Conservation (phyloP, 2,888 invertebrate species). For the Acronicta alni region DNA sequence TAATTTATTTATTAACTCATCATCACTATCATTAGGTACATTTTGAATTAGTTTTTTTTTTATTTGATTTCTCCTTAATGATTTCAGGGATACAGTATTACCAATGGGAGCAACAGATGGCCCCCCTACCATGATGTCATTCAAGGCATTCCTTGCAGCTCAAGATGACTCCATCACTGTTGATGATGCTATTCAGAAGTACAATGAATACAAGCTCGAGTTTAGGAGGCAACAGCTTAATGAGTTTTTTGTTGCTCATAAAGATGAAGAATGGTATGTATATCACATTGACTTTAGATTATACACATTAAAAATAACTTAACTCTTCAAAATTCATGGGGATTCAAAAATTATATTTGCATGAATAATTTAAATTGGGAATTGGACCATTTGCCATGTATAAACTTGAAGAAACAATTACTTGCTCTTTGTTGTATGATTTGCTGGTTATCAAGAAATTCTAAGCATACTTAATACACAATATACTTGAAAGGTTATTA, state of each 20-base stretch:
- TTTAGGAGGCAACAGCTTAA: slow-evolving; percentile 98
- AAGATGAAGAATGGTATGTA: slow-evolving; percentile 99
- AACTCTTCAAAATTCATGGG: slow-evolving; percentile 35
- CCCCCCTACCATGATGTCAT: slow-evolving; percentile 98
- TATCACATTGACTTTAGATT: slow-evolving; percentile 24
- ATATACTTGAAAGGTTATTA: slow-evolving; percentile 18
- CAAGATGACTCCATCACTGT: slow-evolving; percentile 99
- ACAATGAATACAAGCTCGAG: slow-evolving; percentile 99
- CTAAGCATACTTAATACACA: slow-evolving; percentile 74
- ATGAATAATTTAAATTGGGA: slow-evolving; percentile 39
- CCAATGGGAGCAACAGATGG: slow-evolving; percentile 90
- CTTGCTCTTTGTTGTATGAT: slow-evolving; percentile 66
- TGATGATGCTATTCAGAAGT: slow-evolving; percentile 98
- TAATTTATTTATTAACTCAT: neutral
- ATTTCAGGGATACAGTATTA: slow-evolving; percentile 86
- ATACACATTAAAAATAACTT: slow-evolving; percentile 18
- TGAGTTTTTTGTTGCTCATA: slow-evolving; percentile 99
- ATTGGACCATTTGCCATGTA: slow-evolving; percentile 14
- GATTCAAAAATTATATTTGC: slow-evolving; percentile 27
- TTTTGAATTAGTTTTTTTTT: no score
- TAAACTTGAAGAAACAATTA: slow-evolving; percentile 29
- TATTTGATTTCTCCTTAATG: slow-evolving; percentile 6
- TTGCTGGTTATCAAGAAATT: slow-evolving; percentile 84
- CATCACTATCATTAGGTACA: neutral
- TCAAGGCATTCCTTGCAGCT: slow-evolving; percentile 98